phyloP scores from a whole-genome alignment of 2,797 vertebrate genomes.

The Limnodromus scolopaceus region DNA sequence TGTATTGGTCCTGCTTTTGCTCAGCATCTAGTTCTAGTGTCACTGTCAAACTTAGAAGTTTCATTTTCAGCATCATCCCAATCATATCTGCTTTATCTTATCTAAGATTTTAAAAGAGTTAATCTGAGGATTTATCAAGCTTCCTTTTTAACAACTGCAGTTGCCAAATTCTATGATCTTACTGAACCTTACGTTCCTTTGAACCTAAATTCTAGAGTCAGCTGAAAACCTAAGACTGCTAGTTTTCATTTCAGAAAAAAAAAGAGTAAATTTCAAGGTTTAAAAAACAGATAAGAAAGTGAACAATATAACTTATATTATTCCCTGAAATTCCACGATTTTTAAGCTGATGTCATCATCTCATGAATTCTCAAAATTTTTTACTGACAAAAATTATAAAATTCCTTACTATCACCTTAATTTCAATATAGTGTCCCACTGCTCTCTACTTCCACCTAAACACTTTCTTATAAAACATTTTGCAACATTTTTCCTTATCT shows the following conservation, averaged over 20 bases:
- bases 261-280: background rate
- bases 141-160: slow-evolving; percentile 10
- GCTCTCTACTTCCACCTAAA: background rate
- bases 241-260: background rate
- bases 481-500: background rate
- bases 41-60: background rate
- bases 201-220: background rate
- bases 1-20: background rate
- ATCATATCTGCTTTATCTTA: background rate
- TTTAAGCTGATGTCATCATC: background rate
- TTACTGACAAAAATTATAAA: background rate
- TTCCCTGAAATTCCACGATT: background rate
- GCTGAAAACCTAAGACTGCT: background rate
- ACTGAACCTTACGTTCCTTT: background rate
- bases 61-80: background rate
- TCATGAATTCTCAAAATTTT: background rate
- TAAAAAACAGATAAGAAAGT: background rate
- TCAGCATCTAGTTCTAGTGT: background rate
- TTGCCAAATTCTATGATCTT: background rate
- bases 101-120: background rate
- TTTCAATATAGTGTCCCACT: background rate
- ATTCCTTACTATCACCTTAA: background rate
- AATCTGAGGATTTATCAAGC: background rate
- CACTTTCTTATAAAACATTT: background rate
- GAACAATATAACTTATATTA: background rate